These are phyloP conservation scores for Decapterus maruadsi DNA, from an alignment of 2,797 vertebrate genomes.

Conservation along the genomic window DNA sequence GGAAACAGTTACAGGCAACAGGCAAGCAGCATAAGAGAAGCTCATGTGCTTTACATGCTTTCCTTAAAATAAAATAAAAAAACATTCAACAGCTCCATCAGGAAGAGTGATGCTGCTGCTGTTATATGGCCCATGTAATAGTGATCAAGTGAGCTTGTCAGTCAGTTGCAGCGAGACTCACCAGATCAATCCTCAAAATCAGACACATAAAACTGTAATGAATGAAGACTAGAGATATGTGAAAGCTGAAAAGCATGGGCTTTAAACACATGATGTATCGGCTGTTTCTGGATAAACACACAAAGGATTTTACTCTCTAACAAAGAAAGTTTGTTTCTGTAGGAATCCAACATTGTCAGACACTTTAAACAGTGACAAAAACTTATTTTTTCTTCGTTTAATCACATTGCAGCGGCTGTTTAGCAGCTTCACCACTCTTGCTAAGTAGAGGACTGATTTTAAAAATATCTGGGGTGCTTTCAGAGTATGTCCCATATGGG, in stretches of 20 bases:
- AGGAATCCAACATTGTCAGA: too few relatives aligned
- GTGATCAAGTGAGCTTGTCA: slow-evolving; percentile 45
- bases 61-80: slow-evolving; percentile 16
- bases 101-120: slow-evolving; percentile 45
- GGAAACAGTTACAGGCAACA: slow-evolving; percentile 15
- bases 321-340: too few relatives aligned
- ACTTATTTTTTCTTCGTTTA: too few relatives aligned
- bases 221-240: slow-evolving; percentile 16
- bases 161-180: slow-evolving; percentile 23
- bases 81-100: slow-evolving; percentile 61
- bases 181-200: slow-evolving; percentile 18
- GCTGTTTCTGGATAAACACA: neutral
- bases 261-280: neutral
- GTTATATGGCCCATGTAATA: slow-evolving; percentile 46
- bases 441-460: too few relatives aligned
- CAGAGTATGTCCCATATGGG: too few relatives aligned
- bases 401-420: too few relatives aligned
- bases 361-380: too few relatives aligned
- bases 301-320: too few relatives aligned
- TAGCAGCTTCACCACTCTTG: too few relatives aligned
- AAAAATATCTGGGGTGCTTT: too few relatives aligned
- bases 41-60: slow-evolving; percentile 44
- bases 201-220: slow-evolving; percentile 17
- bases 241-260: slow-evolving; percentile 8
- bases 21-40: slow-evolving; percentile 29